These are phyloP conservation scores for Synergus laeviventris DNA, from an alignment of 2,888 invertebrate genomes.

Conservation along the genomic window DNA sequence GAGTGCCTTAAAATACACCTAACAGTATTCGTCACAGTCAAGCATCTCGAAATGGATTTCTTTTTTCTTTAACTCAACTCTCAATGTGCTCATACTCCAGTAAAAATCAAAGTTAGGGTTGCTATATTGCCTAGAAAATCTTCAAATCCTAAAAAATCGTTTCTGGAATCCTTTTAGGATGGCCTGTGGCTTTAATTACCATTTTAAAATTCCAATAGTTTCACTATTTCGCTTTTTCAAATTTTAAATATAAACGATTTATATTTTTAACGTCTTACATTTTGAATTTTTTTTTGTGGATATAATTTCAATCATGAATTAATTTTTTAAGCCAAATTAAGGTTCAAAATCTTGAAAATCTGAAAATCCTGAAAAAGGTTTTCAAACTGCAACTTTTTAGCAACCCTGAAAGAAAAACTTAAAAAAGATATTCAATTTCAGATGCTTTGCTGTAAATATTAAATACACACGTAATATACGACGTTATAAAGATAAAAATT, in stretches of 20 bases:
- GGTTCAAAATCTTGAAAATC: neutral
- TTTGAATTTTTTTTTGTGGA: neutral
- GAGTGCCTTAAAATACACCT: constrained; percentile 72
- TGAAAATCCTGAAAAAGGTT: neutral
- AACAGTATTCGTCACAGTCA: constrained; percentile 59
- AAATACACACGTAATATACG: constrained; percentile 36
- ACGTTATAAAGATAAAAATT: constrained; percentile 22
- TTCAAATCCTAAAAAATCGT: neutral
- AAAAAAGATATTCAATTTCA: constrained; percentile 34
- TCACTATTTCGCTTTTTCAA: too few species aligned
- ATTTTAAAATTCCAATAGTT: too few species aligned
- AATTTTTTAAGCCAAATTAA: neutral
- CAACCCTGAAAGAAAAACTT: neutral
- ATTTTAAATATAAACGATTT: neutral
- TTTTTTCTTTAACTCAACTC: constrained; percentile 6
- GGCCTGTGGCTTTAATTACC: too few species aligned
- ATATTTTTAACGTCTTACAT: neutral
- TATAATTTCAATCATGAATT: neutral
- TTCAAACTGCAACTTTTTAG: constrained; percentile 2
- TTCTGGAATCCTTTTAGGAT: too few species aligned
- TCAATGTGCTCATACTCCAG: neutral
- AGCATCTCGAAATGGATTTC: constrained; percentile 49
- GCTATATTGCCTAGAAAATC: neutral
- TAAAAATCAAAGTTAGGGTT: neutral
- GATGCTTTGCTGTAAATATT: constrained; percentile 40